Evolutionary conservation across 2,113 vertebrate species (phyloP).

Genomic region (Chitala chitala): DNA sequence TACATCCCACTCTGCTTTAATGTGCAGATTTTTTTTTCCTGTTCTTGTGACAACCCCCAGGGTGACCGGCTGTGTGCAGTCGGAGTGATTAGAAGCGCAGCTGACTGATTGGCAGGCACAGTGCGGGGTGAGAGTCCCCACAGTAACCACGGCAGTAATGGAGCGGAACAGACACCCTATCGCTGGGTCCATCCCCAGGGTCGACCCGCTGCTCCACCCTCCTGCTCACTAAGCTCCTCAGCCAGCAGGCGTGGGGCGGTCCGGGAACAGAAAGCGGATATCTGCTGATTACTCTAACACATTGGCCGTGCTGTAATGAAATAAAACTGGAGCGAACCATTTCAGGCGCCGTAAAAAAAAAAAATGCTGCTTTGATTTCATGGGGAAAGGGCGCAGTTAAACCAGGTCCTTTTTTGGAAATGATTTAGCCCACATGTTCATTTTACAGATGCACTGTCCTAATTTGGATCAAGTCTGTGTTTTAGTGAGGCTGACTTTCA

Average conservation of each 20-base stretch:
- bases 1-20: background rate
- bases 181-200: background rate
- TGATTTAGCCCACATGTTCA: constrained; percentile 9
- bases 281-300: constrained; percentile 48
- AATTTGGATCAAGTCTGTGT: constrained; percentile 7
- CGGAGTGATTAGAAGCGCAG: background rate
- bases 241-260: background rate
- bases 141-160: background rate
- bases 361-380: constrained; percentile 38
- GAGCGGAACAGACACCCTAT: constrained; percentile 12
- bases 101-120: background rate
- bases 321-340: constrained; percentile 37
- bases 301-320: constrained; percentile 44
- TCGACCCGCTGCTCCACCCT: background rate
- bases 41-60: background rate
- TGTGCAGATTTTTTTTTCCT: background rate
- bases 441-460: background rate
- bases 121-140: background rate
- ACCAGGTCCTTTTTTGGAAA: constrained; percentile 25
- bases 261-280: constrained; percentile 33
- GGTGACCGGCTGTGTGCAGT: background rate
- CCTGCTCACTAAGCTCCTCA: background rate
- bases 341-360: constrained; percentile 33
- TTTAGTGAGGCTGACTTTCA: background rate
- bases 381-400: constrained; percentile 32